Conservation (phyloP, 2,888 invertebrate species). For the Cordylochernes scorpioides region DNA sequence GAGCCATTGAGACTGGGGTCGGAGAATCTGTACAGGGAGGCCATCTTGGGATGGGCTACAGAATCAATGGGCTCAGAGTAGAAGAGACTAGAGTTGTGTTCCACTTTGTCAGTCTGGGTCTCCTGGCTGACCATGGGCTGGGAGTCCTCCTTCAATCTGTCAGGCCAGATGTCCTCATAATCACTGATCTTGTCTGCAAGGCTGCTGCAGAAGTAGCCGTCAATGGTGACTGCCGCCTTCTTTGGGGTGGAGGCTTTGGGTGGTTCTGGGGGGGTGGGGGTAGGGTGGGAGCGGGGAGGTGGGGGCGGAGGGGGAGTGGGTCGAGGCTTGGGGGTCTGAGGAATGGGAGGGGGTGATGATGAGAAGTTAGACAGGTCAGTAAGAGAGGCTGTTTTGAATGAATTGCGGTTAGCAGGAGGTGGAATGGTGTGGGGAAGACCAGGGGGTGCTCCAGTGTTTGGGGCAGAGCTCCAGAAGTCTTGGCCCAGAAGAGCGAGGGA, state of each 20-base stretch:
- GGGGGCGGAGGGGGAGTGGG: slow-evolving; percentile 6
- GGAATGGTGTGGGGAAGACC: slow-evolving; percentile 5
- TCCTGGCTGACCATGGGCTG: slow-evolving; percentile 4
- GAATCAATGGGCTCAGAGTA: slow-evolving; percentile 72
- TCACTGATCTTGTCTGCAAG: slow-evolving; percentile 75
- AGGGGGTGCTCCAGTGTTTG: slow-evolving; percentile 3
- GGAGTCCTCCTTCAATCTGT: slow-evolving; percentile 1
- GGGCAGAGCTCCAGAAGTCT: slow-evolving; percentile 16
- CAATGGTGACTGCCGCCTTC: slow-evolving; percentile 6
- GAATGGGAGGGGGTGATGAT: slow-evolving; percentile 3
- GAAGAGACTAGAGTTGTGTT: slow-evolving; percentile 35
- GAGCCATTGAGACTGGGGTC: slow-evolving; percentile 11
- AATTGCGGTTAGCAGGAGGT: slow-evolving; percentile 5
- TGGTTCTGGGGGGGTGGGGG: slow-evolving; percentile 4
- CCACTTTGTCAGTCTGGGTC: slow-evolving; percentile 6
- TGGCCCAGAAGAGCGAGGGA: slow-evolving; percentile 60
- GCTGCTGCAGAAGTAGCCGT: slow-evolving; percentile 39
- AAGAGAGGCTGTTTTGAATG: not conserved
- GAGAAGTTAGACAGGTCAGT: slow-evolving; percentile 1
- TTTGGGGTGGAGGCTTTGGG: slow-evolving; percentile 4
- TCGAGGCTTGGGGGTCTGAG: slow-evolving; percentile 11
- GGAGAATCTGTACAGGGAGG: slow-evolving; percentile 12
- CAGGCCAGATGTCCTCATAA: slow-evolving; percentile 68
- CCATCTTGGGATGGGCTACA: slow-evolving; percentile 3
- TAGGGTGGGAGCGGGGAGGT: slow-evolving; percentile 6